Evolutionary conservation across 2,888 invertebrate species (phyloP), one percentile per base, ranked within the genome.

Genomic region (Himalopsyche tibetana): DNA sequence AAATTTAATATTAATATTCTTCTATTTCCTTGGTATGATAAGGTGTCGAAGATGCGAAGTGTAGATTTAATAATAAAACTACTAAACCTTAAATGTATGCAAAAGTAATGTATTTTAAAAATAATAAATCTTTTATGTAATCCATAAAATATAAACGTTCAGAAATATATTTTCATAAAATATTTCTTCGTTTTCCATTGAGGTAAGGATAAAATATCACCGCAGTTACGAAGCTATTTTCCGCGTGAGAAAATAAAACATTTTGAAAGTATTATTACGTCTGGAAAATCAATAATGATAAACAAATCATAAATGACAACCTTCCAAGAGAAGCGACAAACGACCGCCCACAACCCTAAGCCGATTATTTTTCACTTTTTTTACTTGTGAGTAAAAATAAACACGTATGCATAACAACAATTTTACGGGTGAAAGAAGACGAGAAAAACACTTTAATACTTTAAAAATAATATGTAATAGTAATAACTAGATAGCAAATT

Each of bases 321-420:
- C 38, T 81, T 69, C 45, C 51, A 42, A 11, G 51, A 80, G 55
- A 38, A 82, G 82, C 82, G 74, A 85, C 69, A 82, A 74, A 55
- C 51, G 56, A 80, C 83, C 85, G 74, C 80, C 82, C 56, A 83
- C 51, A 40, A 51, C 51, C 19, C 51, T 83, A 86, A 86, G 83
- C 86, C 86, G 86, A 86, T 86, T 86, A 86, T 42, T 45, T 82
- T 56, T 45, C 56, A 82, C 82, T 86, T 86, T 86, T 86, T 86
- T 63, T 55, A 80, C 28, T 74, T 38, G 12, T 45, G 83, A 86
- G 83, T 55, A 79, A 86, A 86, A 83, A 86, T 83, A 86, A 83
- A 83, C 83, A 86, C 19, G 63, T 63, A 63, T 63, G 9, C 4
- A 51, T 51, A 19, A 19, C 63, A 11, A 63, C 15, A 19, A 11